Evolutionary conservation across 2,797 vertebrate genomes (phyloP).

Genomic region (Apogon talboti): DNA sequence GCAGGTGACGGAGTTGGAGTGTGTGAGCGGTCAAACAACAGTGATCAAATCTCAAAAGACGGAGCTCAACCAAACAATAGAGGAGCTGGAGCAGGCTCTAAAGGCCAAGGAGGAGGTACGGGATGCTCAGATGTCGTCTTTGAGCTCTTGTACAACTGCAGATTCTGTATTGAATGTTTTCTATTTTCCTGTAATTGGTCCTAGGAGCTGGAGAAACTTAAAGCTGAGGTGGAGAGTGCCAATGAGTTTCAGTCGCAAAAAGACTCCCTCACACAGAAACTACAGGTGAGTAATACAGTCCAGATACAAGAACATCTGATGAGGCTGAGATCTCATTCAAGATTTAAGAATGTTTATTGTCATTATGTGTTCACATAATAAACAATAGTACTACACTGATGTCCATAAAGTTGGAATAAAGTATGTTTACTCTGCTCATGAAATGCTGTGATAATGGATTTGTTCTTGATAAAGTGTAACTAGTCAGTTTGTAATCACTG

Average conservation of each 20-base stretch:
- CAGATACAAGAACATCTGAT: too few relatives aligned
- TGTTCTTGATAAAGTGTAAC: too few relatives aligned
- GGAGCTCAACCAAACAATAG: conserved; percentile 95
- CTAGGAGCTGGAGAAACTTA: conserved; percentile 94
- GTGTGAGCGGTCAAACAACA: conserved; percentile 93
- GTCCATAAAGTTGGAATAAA: too few relatives aligned
- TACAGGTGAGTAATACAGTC: conserved; percentile 77
- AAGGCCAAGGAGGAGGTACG: conserved; percentile 95
- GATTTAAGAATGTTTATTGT: too few relatives aligned
- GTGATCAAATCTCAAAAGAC: conserved; percentile 95
- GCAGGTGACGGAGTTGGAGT: conserved; percentile 97
- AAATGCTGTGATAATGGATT: too few relatives aligned
- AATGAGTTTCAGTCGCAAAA: conserved; percentile 90
- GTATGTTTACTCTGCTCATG: too few relatives aligned
- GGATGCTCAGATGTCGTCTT: neutral
- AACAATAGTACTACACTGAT: too few relatives aligned
- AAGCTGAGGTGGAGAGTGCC: conserved; percentile 92
- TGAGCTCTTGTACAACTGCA: rapidly evolving
- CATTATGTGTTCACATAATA: too few relatives aligned
- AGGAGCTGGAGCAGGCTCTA: conserved; percentile 91
- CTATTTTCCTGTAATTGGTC: neutral
- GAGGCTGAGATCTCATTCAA: too few relatives aligned
- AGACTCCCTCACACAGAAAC: conserved; percentile 89
- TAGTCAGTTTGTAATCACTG: too few relatives aligned
- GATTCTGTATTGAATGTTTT: neutral